Conservation (phyloP, 2,888 invertebrate genomes). For the Argyresthia albistria region DNA sequence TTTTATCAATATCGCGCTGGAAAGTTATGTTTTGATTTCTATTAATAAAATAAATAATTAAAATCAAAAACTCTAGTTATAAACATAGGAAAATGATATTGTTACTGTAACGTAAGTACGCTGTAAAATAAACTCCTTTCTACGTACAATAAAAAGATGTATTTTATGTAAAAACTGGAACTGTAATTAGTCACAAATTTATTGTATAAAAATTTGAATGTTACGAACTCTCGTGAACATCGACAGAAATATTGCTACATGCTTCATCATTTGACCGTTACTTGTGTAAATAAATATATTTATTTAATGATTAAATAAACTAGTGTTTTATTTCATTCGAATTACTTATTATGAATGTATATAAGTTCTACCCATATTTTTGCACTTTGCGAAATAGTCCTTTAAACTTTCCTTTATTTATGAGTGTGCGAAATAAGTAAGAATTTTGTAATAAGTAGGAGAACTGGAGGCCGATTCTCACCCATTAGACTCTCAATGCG, state of each 20-base stretch:
- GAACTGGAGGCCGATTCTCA: too few relatives aligned
- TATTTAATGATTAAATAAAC: slow-evolving; percentile 55
- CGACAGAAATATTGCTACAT: slow-evolving; percentile 39
- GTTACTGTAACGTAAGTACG: slow-evolving; percentile 32
- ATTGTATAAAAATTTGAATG: slow-evolving; percentile 20
- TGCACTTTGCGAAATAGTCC: not conserved
- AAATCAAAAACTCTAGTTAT: slow-evolving; percentile 2
- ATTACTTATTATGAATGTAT: not conserved
- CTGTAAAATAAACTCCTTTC: slow-evolving; percentile 45
- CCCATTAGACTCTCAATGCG: too few relatives aligned
- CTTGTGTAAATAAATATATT: slow-evolving; percentile 69
- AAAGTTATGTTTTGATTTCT: slow-evolving; percentile 12
- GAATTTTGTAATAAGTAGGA: too few relatives aligned
- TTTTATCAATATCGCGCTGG: slow-evolving; percentile 8
- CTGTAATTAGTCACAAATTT: slow-evolving; percentile 30
- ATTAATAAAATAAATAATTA: slow-evolving; percentile 12
- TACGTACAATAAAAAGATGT: slow-evolving; percentile 44
- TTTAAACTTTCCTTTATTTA: not conserved
- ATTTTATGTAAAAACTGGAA: slow-evolving; percentile 52
- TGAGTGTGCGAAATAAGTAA: not conserved
- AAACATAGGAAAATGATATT: slow-evolving; percentile 18
- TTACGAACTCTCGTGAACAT: slow-evolving; percentile 46
- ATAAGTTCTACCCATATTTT: not conserved
- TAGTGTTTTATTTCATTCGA: slow-evolving; percentile 33
- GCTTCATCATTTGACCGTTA: slow-evolving; percentile 53